Conservation (phyloP, 2,888 invertebrate genomes). For the Lithodes maja region DNA sequence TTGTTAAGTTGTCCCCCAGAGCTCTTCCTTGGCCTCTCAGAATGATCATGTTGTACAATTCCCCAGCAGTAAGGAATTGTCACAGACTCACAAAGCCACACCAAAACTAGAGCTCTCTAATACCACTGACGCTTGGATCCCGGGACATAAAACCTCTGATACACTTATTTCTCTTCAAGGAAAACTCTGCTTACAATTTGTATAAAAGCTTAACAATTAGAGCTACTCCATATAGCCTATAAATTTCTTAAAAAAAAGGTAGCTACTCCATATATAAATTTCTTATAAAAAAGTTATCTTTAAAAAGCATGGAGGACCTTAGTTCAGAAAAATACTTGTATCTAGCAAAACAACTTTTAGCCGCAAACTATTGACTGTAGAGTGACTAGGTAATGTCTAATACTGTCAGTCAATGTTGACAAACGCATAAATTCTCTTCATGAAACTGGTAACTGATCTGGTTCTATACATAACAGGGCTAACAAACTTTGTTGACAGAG, state of each 20-base stretch:
- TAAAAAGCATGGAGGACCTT: not conserved
- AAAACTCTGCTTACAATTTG: too few species aligned
- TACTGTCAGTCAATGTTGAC: conserved; percentile 45
- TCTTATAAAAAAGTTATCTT: too few species aligned
- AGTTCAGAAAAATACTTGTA: too few species aligned
- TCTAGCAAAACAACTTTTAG: conserved; percentile 17
- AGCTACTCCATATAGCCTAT: too few species aligned
- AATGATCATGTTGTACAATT: conserved; percentile 66
- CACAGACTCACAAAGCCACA: conserved; percentile 64
- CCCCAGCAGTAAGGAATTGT: conserved; percentile 65
- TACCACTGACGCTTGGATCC: conserved; percentile 38
- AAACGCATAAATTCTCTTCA: conserved; percentile 44
- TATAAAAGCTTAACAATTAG: too few species aligned
- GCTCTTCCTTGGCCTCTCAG: conserved; percentile 18
- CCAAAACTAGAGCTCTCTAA: conserved; percentile 59
- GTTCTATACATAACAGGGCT: too few species aligned
- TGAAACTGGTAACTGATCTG: not conserved
- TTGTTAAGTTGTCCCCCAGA: not conserved
- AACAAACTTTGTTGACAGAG: too few species aligned
- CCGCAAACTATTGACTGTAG: conserved; percentile 39
- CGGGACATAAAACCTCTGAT: not conserved
- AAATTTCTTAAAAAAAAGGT: too few species aligned
- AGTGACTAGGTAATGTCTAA: conserved; percentile 53
- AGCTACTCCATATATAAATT: too few species aligned
- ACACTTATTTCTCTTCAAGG: conserved; percentile 13